These are phyloP conservation scores for Hyles vespertilio DNA, from an alignment of 1,140 invertebrate genomes.

Conservation along the genomic window DNA sequence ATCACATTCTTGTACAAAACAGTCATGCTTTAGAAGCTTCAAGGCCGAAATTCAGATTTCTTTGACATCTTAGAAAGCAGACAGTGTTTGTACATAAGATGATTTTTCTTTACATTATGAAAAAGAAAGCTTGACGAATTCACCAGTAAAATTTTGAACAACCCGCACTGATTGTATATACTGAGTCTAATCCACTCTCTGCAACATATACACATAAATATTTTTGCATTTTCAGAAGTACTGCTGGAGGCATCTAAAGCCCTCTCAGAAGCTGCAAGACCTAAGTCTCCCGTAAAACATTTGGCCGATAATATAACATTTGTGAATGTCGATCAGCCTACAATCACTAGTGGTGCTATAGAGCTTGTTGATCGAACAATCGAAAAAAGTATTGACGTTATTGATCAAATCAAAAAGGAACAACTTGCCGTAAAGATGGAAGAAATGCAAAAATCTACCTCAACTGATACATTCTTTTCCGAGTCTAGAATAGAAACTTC, in stretches of 20 bases:
- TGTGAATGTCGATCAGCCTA: slow-evolving; percentile 69
- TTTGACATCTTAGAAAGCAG: slow-evolving; percentile 1
- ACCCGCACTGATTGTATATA: too few species aligned
- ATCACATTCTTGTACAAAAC: slow-evolving; percentile 21
- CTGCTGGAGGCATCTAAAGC: slow-evolving; percentile 50
- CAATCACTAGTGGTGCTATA: slow-evolving; percentile 62
- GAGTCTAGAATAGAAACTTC: slow-evolving; percentile 62
- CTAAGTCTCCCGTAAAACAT: slow-evolving; percentile 70
- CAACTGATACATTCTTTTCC: slow-evolving; percentile 57
- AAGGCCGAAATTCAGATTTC: neutral
- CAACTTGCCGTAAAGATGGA: slow-evolving; percentile 61
- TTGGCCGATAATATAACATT: slow-evolving; percentile 67
- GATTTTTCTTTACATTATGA: too few species aligned
- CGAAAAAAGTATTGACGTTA: slow-evolving; percentile 68
- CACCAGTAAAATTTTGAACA: too few species aligned
- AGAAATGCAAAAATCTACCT: slow-evolving; percentile 54
- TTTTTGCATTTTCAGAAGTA: slow-evolving; percentile 58
- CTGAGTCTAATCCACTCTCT: too few species aligned
- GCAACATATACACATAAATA: neutral
- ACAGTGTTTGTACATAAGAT: neutral
- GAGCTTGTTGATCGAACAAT: slow-evolving; percentile 68
- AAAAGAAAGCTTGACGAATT: too few species aligned
- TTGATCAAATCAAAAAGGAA: slow-evolving; percentile 69
- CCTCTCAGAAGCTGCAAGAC: slow-evolving; percentile 48
- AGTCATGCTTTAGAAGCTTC: slow-evolving; percentile 35